Evolutionary conservation across 35 echinoderm and acorn worm species (phyloP), one percentile per base, ranked within the genome.

Genomic region (Ptychodera flava): DNA sequence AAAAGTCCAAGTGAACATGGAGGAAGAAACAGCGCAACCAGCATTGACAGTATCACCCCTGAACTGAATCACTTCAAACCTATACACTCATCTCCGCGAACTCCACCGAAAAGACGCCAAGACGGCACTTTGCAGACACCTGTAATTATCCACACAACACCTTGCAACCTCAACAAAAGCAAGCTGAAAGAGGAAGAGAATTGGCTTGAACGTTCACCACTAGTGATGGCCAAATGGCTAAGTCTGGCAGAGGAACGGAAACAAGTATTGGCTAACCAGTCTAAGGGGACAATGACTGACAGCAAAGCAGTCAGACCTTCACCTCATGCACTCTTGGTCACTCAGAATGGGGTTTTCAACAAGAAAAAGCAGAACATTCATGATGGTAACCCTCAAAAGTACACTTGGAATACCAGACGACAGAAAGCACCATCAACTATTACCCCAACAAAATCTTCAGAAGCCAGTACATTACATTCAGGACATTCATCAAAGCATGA

Each of bases 41-140:
- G 92, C 79, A 90, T 82, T 27, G 96, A 99, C 78, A 99, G 96
- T 79, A 99, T 99, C 45, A 90, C 92, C 0, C 82, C 30, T 15
- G 96, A 99, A 78, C 77, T 99, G 33, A 90, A 82, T 85, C 96
- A 99, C 85, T 99, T 99, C 90, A 90, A 90, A 83, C 96, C 96
- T 30, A 94, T 99, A 35, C 77, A 88, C 28, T 81, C 86, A 1
- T 99, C 96, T 14, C 96, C 96, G 28, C 83, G 96, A 22, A 99
- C 96, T 53, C 90, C 96, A 81, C 90, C 77, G 16, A 85, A 88
- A 78, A 94, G 88, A 86, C 86, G 92, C 0, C 85, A 90, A 14
- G 88, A 94, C 84, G 96, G 96, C 16, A 87, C 84, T n/a, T 78
- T 78, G 14, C 37, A 87, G 27, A 94, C 96, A 36, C 96, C 96